Conservation (phyloP, 2,888 invertebrate species). For the Sminthurides aquaticus region DNA sequence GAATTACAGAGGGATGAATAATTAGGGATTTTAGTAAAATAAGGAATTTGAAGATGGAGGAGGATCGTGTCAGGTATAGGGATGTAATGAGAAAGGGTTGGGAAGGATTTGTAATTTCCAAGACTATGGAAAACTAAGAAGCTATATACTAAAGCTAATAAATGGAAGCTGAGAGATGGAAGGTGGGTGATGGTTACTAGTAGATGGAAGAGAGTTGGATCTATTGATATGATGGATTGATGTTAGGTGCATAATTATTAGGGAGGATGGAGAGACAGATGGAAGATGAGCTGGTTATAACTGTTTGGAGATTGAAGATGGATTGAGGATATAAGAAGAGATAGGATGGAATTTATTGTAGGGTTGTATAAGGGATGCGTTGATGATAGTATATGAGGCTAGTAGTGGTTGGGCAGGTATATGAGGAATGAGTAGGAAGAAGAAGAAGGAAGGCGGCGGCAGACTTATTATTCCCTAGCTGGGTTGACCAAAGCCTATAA, state of each 20-base stretch:
- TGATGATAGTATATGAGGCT: background rate
- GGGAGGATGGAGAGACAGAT: background rate
- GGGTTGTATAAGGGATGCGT: background rate
- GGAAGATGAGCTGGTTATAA: background rate
- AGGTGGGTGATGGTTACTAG: too few relatives aligned
- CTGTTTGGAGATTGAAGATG: background rate
- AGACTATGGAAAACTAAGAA: too few relatives aligned
- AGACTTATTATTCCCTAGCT: slow-evolving; percentile 37
- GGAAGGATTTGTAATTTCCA: too few relatives aligned
- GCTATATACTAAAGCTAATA: too few relatives aligned
- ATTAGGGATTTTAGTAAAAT: too few relatives aligned
- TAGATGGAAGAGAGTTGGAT: too few relatives aligned
- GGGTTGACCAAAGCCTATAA: slow-evolving; percentile 44
- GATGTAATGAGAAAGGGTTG: too few relatives aligned
- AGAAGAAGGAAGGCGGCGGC: slow-evolving; percentile 26
- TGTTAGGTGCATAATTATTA: background rate
- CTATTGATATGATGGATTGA: background rate
- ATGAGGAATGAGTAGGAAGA: background rate
- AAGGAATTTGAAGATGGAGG: too few relatives aligned
- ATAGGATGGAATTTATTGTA: background rate
- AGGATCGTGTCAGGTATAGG: too few relatives aligned
- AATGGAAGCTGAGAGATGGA: too few relatives aligned
- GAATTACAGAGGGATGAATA: too few relatives aligned
- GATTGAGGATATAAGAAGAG: background rate
- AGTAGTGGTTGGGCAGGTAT: background rate